Conservation (phyloP, 2,888 invertebrate species). For the Monopis laevigella region DNA sequence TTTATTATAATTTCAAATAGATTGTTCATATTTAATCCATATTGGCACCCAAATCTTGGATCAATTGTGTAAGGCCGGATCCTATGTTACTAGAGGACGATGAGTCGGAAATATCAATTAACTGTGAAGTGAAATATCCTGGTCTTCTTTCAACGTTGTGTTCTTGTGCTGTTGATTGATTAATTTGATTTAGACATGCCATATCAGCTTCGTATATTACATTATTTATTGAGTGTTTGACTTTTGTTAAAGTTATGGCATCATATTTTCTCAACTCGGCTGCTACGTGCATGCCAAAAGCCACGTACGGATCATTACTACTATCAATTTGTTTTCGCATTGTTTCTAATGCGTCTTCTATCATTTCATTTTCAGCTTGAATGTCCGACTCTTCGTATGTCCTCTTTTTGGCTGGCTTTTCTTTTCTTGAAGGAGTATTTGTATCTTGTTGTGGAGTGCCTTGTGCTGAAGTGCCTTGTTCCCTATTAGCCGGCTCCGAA, state of each 20-base stretch:
- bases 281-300: constrained; percentile 20
- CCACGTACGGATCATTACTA: constrained; percentile 17
- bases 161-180: too few species aligned
- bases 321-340: constrained; percentile 19
- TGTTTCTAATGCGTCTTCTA: constrained; percentile 20
- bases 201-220: constrained; percentile 19
- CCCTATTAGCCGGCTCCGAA: constrained; percentile 15
- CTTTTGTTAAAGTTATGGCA: too few species aligned
- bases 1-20: too few species aligned
- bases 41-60: too few species aligned
- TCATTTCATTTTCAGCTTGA: constrained; percentile 18
- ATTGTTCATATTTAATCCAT: too few species aligned
- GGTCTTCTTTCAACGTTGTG: too few species aligned
- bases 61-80: too few species aligned
- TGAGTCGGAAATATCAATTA: too few species aligned
- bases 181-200: constrained; percentile 15
- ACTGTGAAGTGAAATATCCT: too few species aligned
- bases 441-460: constrained; percentile 13
- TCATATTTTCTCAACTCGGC: constrained; percentile 19
- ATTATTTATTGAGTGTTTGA: constrained; percentile 19
- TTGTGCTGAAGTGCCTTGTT: constrained; percentile 17
- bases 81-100: too few species aligned
- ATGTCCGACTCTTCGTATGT: constrained; percentile 15
- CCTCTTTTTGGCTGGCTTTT: constrained; percentile 16
- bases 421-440: constrained; percentile 18